Percentiles rank a stretch among this genome's conserved stretches.
These are phyloP conservation scores for Laterallus jamaicensis DNA, from an alignment of 2,113 vertebrate species.

Conservation along the genomic window DNA sequence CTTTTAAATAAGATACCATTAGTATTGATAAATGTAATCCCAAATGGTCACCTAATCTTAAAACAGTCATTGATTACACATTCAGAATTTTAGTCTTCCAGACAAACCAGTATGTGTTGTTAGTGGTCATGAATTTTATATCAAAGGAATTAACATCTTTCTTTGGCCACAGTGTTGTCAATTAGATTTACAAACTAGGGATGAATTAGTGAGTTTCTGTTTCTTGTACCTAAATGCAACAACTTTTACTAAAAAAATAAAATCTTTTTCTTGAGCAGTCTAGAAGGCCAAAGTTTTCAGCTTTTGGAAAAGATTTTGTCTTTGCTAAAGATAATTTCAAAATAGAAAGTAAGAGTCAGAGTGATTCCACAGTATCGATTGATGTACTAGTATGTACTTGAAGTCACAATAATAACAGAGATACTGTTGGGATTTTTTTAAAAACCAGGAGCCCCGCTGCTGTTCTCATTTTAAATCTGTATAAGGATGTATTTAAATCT, in stretches of 20 bases:
- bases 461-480: background rate
- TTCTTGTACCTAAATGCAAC: background rate
- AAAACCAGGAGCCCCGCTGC: background rate
- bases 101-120: background rate
- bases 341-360: background rate
- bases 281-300: background rate
- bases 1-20: constrained; percentile 54
- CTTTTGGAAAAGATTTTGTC: background rate
- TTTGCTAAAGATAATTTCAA: background rate
- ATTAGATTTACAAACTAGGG: background rate
- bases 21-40: constrained; percentile 52
- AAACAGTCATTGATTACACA: constrained; percentile 38
- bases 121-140: constrained; percentile 1
- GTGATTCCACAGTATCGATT: background rate
- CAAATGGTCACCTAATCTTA: constrained; percentile 53
- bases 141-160: background rate
- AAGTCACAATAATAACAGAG: background rate
- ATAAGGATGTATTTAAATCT: background rate
- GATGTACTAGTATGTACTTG: background rate
- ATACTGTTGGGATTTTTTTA: background rate
- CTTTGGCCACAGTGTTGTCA: background rate
- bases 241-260: background rate
- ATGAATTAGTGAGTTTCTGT: background rate
- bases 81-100: constrained; percentile 18
- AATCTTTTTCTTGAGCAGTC: background rate